Conservation (phyloP, 2,888 invertebrate species). For the Acanthosepion pharaonis region DNA sequence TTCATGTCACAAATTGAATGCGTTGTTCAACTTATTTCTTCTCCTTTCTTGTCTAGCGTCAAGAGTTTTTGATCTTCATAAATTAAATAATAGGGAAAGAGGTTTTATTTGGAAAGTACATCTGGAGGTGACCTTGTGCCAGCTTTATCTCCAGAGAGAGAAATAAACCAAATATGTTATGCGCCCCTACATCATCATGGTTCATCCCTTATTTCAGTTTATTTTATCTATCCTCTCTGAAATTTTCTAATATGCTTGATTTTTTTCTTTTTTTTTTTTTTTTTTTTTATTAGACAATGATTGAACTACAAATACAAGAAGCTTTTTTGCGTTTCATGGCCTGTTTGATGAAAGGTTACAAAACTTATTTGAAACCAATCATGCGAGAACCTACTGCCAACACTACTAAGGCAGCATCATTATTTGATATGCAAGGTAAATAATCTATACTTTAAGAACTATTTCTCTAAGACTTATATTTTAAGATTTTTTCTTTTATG, state of each 20-base stretch:
- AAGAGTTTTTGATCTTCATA: too few relatives aligned
- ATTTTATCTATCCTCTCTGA: background rate
- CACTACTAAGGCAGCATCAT: slow-evolving; percentile 93
- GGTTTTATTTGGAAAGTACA: too few relatives aligned
- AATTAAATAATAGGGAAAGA: too few relatives aligned
- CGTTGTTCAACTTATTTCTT: too few relatives aligned
- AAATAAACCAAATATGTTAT: too few relatives aligned
- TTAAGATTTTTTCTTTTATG: too few relatives aligned
- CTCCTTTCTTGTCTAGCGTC: too few relatives aligned
- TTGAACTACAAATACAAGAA: slow-evolving; percentile 96
- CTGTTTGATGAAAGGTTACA: slow-evolving; percentile 90
- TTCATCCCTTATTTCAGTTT: too few relatives aligned
- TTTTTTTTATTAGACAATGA: slow-evolving; percentile 67
- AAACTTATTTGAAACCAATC: slow-evolving; percentile 90
- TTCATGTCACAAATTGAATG: too few relatives aligned
- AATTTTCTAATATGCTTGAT: background rate
- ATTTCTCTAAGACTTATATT: background rate
- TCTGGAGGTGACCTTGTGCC: too few relatives aligned
- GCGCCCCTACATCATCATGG: too few relatives aligned
- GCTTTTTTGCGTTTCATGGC: slow-evolving; percentile 97
- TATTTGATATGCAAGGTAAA: slow-evolving; percentile 88
- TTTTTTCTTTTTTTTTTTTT: slow-evolving; percentile 37
- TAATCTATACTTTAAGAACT: background rate
- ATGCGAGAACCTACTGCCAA: slow-evolving; percentile 90
- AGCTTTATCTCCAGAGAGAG: too few relatives aligned